Evolutionary conservation across 2,888 invertebrate genomes (phyloP).

Genomic region (Helleia helle): DNA sequence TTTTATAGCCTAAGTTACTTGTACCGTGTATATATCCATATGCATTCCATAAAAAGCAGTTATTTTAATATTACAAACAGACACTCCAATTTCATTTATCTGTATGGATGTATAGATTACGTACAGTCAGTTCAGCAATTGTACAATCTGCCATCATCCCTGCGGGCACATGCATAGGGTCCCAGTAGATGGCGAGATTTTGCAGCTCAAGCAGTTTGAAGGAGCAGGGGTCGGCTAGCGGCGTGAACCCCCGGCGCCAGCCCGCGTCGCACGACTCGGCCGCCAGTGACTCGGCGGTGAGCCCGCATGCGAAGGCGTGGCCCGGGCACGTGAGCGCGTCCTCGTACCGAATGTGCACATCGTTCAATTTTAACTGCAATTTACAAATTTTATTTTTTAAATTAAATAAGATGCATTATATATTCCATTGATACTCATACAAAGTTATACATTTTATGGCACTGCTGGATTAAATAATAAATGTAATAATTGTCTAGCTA

Average conservation of each 20-base stretch:
- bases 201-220: constrained; percentile 94
- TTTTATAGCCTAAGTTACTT: no score
- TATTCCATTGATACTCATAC: no score
- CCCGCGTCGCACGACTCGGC: constrained; percentile 94
- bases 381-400: no score
- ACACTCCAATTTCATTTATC: no score
- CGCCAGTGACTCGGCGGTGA: constrained; percentile 88
- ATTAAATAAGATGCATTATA: no score
- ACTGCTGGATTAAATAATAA: no score
- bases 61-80: no score
- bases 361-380: constrained; percentile 86
- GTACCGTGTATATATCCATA: no score
- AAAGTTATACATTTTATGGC: no score
- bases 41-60: no score
- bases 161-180: constrained; percentile 72
- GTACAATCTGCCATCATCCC: constrained; percentile 80
- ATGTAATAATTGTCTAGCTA: no score
- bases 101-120: no score
- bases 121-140: constrained; percentile 81
- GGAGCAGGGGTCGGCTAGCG: constrained; percentile 76
- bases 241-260: constrained; percentile 85
- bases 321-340: constrained; percentile 83
- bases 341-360: constrained; percentile 97
- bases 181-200: constrained; percentile 94
- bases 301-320: constrained; percentile 86